Evolutionary conservation across 2,888 invertebrate genomes (phyloP), one percentile per base, ranked within the genome.

Genomic region (Azorinus chamasolen): DNA sequence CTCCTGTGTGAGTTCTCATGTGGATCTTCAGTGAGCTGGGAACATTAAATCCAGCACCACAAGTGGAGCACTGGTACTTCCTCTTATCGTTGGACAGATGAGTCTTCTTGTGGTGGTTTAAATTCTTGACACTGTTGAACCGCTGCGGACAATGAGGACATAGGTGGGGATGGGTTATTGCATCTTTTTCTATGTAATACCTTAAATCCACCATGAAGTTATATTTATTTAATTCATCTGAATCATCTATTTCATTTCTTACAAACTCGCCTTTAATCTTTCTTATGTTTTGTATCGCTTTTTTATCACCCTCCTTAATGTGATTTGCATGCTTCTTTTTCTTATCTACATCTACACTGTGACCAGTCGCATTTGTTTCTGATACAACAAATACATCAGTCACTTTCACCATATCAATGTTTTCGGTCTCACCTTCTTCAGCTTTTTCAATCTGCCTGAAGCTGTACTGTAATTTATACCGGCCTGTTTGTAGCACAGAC

Each of bases 31-130:
- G 45, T 50, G n/a, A 22, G 18, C 27, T 46, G 10, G 39, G 57
- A 12, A 25, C 55, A 20, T 58, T 53, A 41, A 65, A 78, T 16
- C 78, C 78, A n/a, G 54, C 46, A 14, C 69, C 78, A 65, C 78
- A 78, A 2, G 41, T 27, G 8, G 24, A 22, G 61, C 78, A 78
- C 14, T 73, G 69, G 45, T 41, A 61, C 16, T 57, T 64, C 37
- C 64, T 58, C 20, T 59, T 24, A 12, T 54, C 37, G 46, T 72
- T 51, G 16, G 64, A 50, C 20, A 78, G 50, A 69, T 78, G 78
- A 10, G 24, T 69, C 25, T 69, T 73, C 22, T 48, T 53, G 43
- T 78, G 78, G 18, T 25, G 16, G 39, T 73, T 72, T 16, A 71
- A 37, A 5, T 59, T 43, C 43, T 70, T 70, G 0, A 39, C n/a